Percentiles rank a stretch among this genome's conserved stretches.
These are phyloP conservation scores for Meleagris gallopavo DNA, from an alignment of 2,113 vertebrate species.

Conservation along the genomic window DNA sequence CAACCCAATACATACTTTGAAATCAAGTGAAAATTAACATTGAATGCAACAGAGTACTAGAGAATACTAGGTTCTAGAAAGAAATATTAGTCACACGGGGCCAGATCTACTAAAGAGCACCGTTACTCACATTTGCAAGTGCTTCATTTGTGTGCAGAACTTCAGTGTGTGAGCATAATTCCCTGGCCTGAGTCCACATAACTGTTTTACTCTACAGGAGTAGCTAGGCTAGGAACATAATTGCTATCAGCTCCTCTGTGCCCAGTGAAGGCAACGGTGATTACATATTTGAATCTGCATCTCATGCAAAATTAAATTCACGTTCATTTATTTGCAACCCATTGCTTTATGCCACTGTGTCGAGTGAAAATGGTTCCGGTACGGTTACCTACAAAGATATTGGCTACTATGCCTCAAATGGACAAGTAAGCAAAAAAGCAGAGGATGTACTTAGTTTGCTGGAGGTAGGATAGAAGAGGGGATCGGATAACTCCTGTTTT, in stretches of 20 bases:
- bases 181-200: background rate
- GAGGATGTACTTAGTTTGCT: background rate
- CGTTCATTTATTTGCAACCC: background rate
- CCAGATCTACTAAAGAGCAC: background rate
- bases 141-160: background rate
- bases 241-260: background rate
- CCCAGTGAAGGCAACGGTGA: background rate
- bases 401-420: background rate
- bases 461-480: background rate
- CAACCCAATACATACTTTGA: background rate
- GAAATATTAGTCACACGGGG: background rate
- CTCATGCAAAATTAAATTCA: background rate
- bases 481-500: background rate
- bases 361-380: background rate
- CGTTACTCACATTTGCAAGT: conserved; percentile 14
- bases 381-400: background rate
- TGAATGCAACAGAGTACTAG: background rate
- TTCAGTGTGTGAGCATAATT: background rate
- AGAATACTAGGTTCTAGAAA: background rate
- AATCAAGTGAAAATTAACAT: conserved; percentile 27
- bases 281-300: background rate
- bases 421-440: background rate
- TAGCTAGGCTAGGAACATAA: background rate
- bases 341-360: background rate
- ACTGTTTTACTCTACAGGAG: background rate